A percentile compares a stretch with the other conserved stretches of the same genome.
Conservation (phyloP, 2,113 vertebrate genomes). For the Promerops cafer region DNA sequence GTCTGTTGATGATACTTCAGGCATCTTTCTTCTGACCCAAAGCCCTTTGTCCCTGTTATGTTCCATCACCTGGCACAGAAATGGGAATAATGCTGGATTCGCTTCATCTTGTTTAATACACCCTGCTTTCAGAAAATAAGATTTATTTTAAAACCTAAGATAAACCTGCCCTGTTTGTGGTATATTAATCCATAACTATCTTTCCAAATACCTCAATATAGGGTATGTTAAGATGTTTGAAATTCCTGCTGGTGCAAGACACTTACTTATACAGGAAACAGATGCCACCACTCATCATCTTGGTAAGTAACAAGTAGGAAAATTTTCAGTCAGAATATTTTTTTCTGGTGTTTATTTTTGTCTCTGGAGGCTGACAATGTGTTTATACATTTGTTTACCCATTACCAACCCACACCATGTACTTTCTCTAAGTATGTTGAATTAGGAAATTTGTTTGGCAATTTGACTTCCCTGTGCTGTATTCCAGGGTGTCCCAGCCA, state of each 20-base stretch:
- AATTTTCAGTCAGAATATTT: background rate
- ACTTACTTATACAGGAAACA: slow-evolving; percentile 90
- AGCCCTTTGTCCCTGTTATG: background rate
- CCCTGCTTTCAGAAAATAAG: background rate
- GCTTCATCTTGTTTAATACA: background rate
- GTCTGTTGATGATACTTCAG: background rate
- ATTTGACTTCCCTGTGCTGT: background rate
- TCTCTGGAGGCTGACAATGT: background rate
- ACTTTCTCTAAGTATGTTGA: background rate
- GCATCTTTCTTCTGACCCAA: background rate
- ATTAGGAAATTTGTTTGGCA: background rate
- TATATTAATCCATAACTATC: background rate
- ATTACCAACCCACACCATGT: background rate
- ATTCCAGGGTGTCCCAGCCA: background rate
- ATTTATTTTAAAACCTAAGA: background rate
- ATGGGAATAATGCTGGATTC: background rate
- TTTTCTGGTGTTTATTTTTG: slow-evolving; percentile 3
- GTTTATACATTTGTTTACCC: slow-evolving; percentile 4
- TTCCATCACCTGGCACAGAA: background rate
- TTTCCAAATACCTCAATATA: slow-evolving; percentile 52
- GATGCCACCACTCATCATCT: slow-evolving; percentile 83
- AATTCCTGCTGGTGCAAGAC: slow-evolving; percentile 90
- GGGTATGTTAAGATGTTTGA: slow-evolving; percentile 93
- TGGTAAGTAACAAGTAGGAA: slow-evolving; percentile 71
- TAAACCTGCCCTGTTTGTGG: background rate